These are phyloP conservation scores for Caenorhabditis imperialis DNA, from an alignment of 2,888 invertebrate species.

Conservation along the genomic window DNA sequence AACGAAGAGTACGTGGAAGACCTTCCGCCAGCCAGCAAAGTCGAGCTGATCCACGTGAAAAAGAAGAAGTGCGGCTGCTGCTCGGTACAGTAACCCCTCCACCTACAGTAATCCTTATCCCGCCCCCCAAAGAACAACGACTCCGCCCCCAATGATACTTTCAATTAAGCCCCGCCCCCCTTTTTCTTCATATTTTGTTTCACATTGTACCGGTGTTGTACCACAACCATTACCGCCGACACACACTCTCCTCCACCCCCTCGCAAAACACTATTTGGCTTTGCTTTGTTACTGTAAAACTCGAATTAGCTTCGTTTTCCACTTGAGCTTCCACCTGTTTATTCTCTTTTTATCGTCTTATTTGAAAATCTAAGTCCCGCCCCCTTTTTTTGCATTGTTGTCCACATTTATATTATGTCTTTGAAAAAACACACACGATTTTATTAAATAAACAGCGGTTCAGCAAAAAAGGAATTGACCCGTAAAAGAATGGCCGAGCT, in stretches of 20 bases:
- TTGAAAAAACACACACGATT: too few species aligned
- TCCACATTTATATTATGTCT: too few species aligned
- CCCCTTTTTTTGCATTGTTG: too few species aligned
- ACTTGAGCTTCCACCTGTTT: slow-evolving; percentile 5
- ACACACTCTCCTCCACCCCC: not conserved
- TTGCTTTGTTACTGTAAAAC: slow-evolving; percentile 4
- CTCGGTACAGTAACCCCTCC: slow-evolving; percentile 62
- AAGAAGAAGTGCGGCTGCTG: slow-evolving; percentile 72
- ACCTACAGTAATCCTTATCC: not conserved
- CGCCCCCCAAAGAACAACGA: not conserved
- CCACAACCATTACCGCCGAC: slow-evolving; percentile 16
- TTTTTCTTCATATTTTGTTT: slow-evolving; percentile 28
- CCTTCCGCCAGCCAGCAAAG: slow-evolving; percentile 66
- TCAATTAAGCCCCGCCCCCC: slow-evolving; percentile 1
- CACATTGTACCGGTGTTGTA: slow-evolving; percentile 51
- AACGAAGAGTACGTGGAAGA: slow-evolving; percentile 57
- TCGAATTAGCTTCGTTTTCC: not conserved
- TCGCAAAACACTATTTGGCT: not conserved
- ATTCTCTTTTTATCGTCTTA: not conserved
- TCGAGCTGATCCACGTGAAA: slow-evolving; percentile 67
- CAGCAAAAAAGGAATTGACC: too few species aligned
- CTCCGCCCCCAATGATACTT: slow-evolving; percentile 14
- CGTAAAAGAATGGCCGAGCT: too few species aligned
- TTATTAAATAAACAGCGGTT: too few species aligned
- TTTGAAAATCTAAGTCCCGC: slow-evolving; percentile 7